A percentile compares a stretch with the other conserved stretches of the same genome.
Evolutionary conservation across 2,797 vertebrate genomes (phyloP).

Genomic region (Arctocebus calabarensis): DNA sequence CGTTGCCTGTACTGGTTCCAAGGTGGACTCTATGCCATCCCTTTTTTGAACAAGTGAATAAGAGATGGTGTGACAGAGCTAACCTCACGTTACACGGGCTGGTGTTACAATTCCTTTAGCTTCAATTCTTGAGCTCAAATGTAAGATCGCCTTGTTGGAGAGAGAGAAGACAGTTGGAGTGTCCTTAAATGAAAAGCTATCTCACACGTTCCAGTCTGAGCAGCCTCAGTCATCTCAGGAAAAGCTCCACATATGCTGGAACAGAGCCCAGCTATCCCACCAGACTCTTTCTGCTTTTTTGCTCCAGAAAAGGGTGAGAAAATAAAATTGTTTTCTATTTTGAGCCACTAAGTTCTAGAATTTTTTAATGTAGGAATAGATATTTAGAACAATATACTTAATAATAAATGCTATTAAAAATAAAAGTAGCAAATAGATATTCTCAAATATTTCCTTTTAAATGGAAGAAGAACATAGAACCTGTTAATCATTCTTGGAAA

Average conservation of each 20-base stretch:
- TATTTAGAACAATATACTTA: not conserved
- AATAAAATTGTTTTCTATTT: not conserved
- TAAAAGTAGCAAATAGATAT: not conserved
- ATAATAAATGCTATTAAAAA: not conserved
- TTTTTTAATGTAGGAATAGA: not conserved
- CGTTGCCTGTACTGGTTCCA: not conserved
- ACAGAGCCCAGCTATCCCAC: rapidly evolving
- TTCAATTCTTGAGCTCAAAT: not conserved
- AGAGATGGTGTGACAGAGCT: no score
- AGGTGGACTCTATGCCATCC: no score
- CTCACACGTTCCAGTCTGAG: not conserved
- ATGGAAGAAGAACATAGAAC: not conserved
- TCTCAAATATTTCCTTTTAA: not conserved
- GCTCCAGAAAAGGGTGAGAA: not conserved
- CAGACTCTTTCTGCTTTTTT: not conserved
- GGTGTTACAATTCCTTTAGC: not conserved
- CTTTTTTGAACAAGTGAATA: not conserved
- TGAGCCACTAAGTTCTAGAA: not conserved
- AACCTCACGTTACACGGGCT: rapidly evolving
- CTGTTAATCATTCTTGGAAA: not conserved
- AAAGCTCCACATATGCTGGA: not conserved
- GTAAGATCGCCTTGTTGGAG: not conserved
- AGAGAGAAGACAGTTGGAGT: not conserved
- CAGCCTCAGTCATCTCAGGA: not conserved
- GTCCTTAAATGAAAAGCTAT: not conserved